These are phyloP conservation scores for Blennius ocellaris DNA, from an alignment of 2,113 vertebrate species.

Conservation along the genomic window DNA sequence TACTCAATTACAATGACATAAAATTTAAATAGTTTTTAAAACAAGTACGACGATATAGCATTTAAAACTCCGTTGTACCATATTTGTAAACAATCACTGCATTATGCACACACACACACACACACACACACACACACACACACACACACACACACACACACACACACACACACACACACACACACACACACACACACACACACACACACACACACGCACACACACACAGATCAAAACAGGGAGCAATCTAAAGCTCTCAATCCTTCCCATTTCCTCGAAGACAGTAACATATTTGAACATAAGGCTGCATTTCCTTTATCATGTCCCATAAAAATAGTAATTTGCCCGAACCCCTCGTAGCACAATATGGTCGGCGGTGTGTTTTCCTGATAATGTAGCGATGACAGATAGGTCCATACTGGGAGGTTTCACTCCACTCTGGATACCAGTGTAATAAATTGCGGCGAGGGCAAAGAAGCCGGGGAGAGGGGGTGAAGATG, in stretches of 20 bases:
- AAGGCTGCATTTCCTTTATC: conserved; percentile 95
- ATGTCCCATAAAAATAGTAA: conserved; percentile 96
- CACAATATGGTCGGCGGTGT: conserved; percentile 92
- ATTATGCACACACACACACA: conserved; percentile 52
- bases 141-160: conserved; percentile 41
- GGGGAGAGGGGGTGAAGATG: conserved; percentile 19
- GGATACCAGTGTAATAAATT: conserved; percentile 85
- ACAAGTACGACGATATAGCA: conserved; percentile 6
- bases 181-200: conserved; percentile 30
- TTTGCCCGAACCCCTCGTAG: conserved; percentile 91
- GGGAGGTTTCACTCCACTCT: conserved; percentile 90
- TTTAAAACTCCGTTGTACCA: conserved; percentile 58
- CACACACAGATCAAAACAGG: conserved; percentile 45
- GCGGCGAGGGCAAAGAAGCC: conserved; percentile 45
- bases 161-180: conserved; percentile 26
- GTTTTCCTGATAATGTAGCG: conserved; percentile 93
- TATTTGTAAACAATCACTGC: conserved; percentile 43
- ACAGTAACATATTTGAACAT: conserved; percentile 92
- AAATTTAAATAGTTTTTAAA: background rate
- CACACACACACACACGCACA: conserved; percentile 22
- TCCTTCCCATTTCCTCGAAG: conserved; percentile 70
- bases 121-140: conserved; percentile 16
- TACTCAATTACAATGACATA: background rate
- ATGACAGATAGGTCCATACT: conserved; percentile 94
- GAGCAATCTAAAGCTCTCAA: conserved; percentile 65